phyloP scores from a whole-genome alignment of 1,140 invertebrate genomes.

The Drosophila tristis region DNA sequence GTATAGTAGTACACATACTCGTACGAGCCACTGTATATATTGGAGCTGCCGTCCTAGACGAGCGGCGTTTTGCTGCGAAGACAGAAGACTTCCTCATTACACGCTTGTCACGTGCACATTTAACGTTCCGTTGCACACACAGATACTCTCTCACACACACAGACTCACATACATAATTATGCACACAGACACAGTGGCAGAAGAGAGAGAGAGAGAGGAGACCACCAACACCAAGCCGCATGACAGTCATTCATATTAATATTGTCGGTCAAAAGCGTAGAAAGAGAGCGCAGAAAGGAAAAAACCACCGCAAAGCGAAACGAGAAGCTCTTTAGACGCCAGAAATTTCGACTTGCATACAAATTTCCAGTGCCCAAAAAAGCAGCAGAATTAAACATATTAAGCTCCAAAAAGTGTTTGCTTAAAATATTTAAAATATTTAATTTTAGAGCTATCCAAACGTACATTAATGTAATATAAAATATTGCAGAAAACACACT shows the following conservation, averaged over 20 bases:
- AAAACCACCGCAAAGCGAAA: conserved; percentile 14
- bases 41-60: conserved; percentile 39
- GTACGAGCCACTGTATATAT: conserved; percentile 36
- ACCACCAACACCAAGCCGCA: conserved; percentile 41
- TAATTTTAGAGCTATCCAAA: no score
- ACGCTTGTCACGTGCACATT: conserved; percentile 80
- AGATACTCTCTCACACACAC: conserved; percentile 27
- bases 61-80: conserved; percentile 28
- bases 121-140: conserved; percentile 74
- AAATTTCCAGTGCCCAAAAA: conserved; percentile 6
- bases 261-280: conserved; percentile 62
- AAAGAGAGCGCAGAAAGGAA: conserved; percentile 10
- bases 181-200: conserved; percentile 27
- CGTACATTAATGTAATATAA: no score
- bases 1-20: conserved; percentile 30
- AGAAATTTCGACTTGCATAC: conserved; percentile 38
- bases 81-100: conserved; percentile 77
- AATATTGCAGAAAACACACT: neutral
- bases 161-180: conserved; percentile 57
- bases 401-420: neutral
- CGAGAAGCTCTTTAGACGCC: conserved; percentile 39
- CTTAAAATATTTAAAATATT: neutral
- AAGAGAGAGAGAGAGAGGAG: neutral
- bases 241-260: conserved; percentile 77
- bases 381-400: neutral